Evolutionary conservation across 1,140 invertebrate species (phyloP).

Genomic region (Saccostrea echinata): DNA sequence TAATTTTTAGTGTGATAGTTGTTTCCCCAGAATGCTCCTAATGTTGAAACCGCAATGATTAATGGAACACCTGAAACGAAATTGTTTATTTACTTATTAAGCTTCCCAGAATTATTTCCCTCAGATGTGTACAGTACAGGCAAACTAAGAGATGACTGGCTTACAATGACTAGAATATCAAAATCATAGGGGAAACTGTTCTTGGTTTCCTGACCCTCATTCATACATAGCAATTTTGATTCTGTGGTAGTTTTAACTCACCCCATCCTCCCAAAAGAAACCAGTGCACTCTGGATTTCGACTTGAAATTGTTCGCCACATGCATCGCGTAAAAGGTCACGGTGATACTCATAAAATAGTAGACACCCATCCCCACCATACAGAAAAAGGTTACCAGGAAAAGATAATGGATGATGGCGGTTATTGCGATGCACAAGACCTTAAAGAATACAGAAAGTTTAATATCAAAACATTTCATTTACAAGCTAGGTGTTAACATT

Average conservation of each 20-base stretch:
- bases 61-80: background rate
- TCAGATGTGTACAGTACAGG: too few species aligned
- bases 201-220: too few species aligned
- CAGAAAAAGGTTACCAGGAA: conserved; percentile 40
- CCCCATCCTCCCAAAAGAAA: conserved; percentile 37
- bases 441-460: background rate
- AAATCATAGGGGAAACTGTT: background rate
- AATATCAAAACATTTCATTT: background rate
- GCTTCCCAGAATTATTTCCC: background rate
- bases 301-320: conserved; percentile 20
- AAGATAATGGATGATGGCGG: conserved; percentile 38
- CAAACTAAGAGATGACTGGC: too few species aligned
- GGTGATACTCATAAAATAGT: conserved; percentile 31
- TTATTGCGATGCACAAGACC: conserved; percentile 20
- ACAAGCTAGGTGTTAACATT: too few species aligned
- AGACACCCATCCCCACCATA: conserved; percentile 24
- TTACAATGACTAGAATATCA: background rate
- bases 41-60: background rate
- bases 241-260: background rate
- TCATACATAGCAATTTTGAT: too few species aligned
- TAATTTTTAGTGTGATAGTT: background rate
- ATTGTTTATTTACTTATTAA: background rate
- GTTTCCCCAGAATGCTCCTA: background rate
- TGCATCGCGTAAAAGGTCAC: background rate
- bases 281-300: conserved; percentile 34